Conservation (phyloP, 2,797 vertebrate species). For the Cryptoprocta ferox region DNA sequence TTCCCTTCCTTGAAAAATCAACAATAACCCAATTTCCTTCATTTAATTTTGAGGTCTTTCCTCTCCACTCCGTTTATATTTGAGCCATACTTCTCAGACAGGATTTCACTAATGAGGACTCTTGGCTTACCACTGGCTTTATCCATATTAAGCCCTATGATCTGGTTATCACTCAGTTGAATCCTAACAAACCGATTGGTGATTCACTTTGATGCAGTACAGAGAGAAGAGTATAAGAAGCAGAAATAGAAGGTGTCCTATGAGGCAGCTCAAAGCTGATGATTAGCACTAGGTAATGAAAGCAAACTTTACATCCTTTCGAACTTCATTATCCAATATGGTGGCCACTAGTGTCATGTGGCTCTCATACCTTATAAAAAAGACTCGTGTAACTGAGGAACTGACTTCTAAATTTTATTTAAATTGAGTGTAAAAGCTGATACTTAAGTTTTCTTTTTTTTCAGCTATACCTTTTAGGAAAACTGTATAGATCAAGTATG, state of each 20-base stretch:
- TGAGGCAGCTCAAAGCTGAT: not conserved
- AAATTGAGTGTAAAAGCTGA: not conserved
- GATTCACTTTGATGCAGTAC: not conserved
- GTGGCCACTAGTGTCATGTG: too few species aligned
- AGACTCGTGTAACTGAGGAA: not conserved
- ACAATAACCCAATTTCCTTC: not conserved
- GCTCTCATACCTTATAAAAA: not conserved
- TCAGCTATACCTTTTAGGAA: not conserved
- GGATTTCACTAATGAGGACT: not conserved
- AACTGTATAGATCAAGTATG: not conserved
- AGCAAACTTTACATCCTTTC: not conserved
- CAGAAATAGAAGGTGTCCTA: not conserved
- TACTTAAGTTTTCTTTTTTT: not conserved
- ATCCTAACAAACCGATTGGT: not conserved
- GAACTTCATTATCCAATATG: accelerated
- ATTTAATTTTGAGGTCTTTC: not conserved
- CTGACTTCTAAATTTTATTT: not conserved
- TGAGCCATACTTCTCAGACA: not conserved
- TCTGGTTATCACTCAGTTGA: not conserved
- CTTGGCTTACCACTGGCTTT: not conserved
- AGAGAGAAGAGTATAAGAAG: not conserved
- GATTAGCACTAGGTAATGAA: not conserved
- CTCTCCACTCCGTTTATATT: not conserved
- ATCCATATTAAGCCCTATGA: not conserved
- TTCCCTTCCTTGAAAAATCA: not conserved